Evolutionary conservation across 2,888 invertebrate genomes (phyloP).

Genomic region (Spodoptera exigua): DNA sequence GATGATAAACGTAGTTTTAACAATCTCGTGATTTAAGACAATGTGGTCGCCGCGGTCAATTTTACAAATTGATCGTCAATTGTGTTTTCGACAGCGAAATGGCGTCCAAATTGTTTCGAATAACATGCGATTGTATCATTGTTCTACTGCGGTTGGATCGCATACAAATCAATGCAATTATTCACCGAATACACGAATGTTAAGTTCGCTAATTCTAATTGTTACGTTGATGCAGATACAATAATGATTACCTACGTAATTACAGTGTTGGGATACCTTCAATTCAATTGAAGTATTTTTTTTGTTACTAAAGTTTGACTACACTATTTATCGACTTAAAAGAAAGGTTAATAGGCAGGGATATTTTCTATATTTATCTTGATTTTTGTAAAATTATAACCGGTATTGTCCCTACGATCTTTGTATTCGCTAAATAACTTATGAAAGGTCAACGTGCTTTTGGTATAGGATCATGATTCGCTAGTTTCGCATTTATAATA

Average conservation of each 20-base stretch:
- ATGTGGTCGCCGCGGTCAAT: conserved; percentile 59
- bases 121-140: conserved; percentile 70
- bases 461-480: conserved; percentile 40
- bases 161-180: conserved; percentile 73
- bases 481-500: conserved; percentile 49
- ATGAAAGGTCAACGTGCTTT: conserved; percentile 44
- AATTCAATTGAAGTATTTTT: conserved; percentile 21
- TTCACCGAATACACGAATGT: conserved; percentile 47
- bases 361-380: no score
- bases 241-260: conserved; percentile 57
- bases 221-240: conserved; percentile 57
- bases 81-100: conserved; percentile 63
- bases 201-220: conserved; percentile 58
- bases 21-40: conserved; percentile 59
- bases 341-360: conserved; percentile 1
- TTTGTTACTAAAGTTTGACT: no score
- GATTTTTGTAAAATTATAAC: no score
- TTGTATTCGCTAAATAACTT: conserved; percentile 48
- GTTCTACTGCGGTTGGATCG: conserved; percentile 64
- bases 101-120: conserved; percentile 68
- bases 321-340: not conserved
- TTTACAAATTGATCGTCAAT: conserved; percentile 65
- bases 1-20: conserved; percentile 51
- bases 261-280: conserved; percentile 47
- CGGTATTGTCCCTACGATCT: no score